phyloP scores from a whole-genome alignment of 2,113 vertebrate species.

The Nanorana parkeri region DNA sequence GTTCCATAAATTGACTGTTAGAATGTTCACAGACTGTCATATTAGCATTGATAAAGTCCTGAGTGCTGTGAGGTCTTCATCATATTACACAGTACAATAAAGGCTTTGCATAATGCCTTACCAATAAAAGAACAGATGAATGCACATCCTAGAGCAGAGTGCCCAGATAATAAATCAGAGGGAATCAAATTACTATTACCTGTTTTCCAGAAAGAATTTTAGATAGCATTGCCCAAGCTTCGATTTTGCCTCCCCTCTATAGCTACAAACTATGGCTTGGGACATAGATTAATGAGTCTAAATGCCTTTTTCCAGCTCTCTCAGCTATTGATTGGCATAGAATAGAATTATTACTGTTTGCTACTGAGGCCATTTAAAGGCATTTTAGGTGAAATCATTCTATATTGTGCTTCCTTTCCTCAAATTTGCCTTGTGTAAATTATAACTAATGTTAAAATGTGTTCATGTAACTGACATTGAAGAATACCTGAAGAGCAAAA shows the following conservation, averaged over 20 bases:
- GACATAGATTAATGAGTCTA: slow-evolving; percentile 40
- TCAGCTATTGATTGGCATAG: slow-evolving; percentile 36
- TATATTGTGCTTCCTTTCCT: slow-evolving; percentile 2
- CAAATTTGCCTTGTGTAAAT: not conserved
- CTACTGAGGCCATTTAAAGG: not conserved
- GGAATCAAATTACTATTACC: slow-evolving; percentile 54
- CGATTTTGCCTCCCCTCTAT: slow-evolving; percentile 30
- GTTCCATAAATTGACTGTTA: slow-evolving; percentile 9
- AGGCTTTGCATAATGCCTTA: slow-evolving; percentile 36
- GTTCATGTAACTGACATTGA: not conserved
- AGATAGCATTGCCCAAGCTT: slow-evolving; percentile 50
- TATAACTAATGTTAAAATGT: not conserved
- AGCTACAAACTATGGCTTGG: slow-evolving; percentile 31
- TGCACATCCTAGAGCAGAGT: not conserved
- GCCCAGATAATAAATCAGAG: slow-evolving; percentile 41
- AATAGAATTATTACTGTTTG: slow-evolving; percentile 40
- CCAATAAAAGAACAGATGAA: slow-evolving; percentile 39
- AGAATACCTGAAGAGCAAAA: no score
- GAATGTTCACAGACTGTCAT: slow-evolving; percentile 22
- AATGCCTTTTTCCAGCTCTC: slow-evolving; percentile 23
- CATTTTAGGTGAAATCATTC: slow-evolving; percentile 27
- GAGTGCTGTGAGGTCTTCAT: slow-evolving; percentile 24
- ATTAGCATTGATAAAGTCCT: slow-evolving; percentile 40
- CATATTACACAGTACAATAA: slow-evolving; percentile 15
- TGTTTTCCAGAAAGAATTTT: slow-evolving; percentile 53